Evolutionary conservation across 2,797 vertebrate genomes (phyloP).

Genomic region (Hoplostethus mediterraneus): DNA sequence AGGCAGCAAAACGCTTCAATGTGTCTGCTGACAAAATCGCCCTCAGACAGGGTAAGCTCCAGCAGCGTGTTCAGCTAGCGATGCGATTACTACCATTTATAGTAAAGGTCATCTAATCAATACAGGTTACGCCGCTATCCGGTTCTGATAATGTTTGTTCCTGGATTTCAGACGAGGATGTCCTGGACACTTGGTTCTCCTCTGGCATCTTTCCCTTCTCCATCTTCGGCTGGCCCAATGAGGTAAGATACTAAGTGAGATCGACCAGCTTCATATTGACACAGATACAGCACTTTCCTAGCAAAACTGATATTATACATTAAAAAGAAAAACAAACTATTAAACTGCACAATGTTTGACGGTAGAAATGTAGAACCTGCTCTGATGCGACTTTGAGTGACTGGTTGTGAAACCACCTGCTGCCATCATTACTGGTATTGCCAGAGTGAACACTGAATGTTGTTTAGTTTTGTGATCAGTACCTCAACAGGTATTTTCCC

Average conservation of each 20-base stretch:
- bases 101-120: slow-evolving; percentile 31
- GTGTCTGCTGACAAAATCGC: slow-evolving; percentile 87
- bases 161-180: slow-evolving; percentile 89
- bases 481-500: too few species aligned
- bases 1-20: slow-evolving; percentile 88
- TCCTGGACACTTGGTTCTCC: slow-evolving; percentile 96
- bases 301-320: not conserved
- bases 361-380: too few species aligned
- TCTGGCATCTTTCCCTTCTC: slow-evolving; percentile 95
- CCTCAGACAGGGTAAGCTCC: slow-evolving; percentile 88
- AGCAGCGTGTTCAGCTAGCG: slow-evolving; percentile 5
- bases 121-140: too few species aligned
- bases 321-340: not conserved
- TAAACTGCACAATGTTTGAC: not conserved
- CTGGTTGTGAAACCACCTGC: not conserved
- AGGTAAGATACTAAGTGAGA: slow-evolving; percentile 72
- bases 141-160: slow-evolving; percentile 32
- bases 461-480: too few species aligned
- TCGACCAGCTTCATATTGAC: slow-evolving; percentile 32
- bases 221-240: slow-evolving; percentile 93
- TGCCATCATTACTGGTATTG: not conserved
- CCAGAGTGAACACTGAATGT: not conserved
- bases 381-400: not conserved
- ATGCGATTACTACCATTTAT: slow-evolving; percentile 3
- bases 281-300: slow-evolving; percentile 15